A percentile compares a stretch with the other conserved stretches of the same genome.
Evolutionary conservation across 2,113 vertebrate species (phyloP).

Genomic region (Bostrychus sinensis): DNA sequence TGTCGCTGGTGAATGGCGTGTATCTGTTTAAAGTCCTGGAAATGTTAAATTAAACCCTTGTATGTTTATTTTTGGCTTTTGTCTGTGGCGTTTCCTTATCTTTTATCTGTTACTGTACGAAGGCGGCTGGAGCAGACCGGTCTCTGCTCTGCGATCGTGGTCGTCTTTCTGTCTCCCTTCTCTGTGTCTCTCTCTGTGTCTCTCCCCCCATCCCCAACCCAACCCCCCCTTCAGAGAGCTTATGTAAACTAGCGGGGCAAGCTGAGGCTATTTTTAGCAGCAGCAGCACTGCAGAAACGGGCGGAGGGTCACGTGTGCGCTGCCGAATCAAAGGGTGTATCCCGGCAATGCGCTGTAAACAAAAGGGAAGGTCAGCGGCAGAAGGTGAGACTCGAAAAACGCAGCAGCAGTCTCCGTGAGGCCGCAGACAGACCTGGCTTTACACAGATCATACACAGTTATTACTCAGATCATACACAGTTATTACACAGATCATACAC

Average conservation of each 20-base stretch:
- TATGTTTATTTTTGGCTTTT: too few relatives aligned
- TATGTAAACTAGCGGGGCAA: conserved; percentile 93
- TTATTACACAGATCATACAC: too few relatives aligned
- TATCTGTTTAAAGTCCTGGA: too few relatives aligned
- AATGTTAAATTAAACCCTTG: too few relatives aligned
- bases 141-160: conserved; percentile 70
- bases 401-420: conserved; percentile 55
- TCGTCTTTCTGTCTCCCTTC: conserved; percentile 71
- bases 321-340: conserved; percentile 92
- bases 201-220: conserved; percentile 43
- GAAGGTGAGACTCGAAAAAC: conserved; percentile 81
- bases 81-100: too few relatives aligned
- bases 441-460: too few relatives aligned
- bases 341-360: conserved; percentile 90
- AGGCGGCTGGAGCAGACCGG: conserved; percentile 69
- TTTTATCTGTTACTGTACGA: conserved; percentile 49
- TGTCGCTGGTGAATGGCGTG: too few relatives aligned
- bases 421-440: too few relatives aligned
- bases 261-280: conserved; percentile 90
- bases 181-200: conserved; percentile 27
- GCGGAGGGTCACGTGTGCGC: conserved; percentile 84
- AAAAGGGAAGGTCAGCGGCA: conserved; percentile 87
- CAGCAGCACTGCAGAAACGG: conserved; percentile 88
- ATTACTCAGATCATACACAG: too few relatives aligned
- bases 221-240: conserved; percentile 80